A percentile compares a stretch with the other conserved stretches of the same genome.
phyloP scores from a whole-genome alignment of 2,888 invertebrate genomes.

The Pteria penguin region DNA sequence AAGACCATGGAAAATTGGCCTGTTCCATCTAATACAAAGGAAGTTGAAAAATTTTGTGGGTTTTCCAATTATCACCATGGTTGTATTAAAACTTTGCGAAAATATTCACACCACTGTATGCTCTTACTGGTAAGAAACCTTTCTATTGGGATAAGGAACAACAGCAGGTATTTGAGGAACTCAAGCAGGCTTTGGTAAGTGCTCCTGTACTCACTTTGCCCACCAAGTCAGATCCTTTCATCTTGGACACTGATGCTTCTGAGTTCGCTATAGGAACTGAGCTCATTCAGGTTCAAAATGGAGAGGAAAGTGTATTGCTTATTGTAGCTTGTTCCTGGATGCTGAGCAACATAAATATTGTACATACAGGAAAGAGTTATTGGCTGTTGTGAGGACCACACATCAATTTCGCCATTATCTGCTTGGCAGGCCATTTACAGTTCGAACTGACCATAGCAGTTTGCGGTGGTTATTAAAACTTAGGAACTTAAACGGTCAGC shows the following conservation, averaged over 20 bases:
- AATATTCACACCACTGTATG: constrained; percentile 4
- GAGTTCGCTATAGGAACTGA: constrained; percentile 35
- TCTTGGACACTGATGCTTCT: constrained; percentile 43
- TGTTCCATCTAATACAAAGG: constrained; percentile 2
- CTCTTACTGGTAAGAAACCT: constrained; percentile 8
- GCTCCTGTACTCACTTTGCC: constrained; percentile 41
- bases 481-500: constrained; percentile 28
- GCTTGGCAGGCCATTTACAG: constrained; percentile 23
- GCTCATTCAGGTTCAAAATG: constrained; percentile 38
- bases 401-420: constrained; percentile 45
- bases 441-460: constrained; percentile 22
- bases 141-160: constrained; percentile 29
- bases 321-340: constrained; percentile 36
- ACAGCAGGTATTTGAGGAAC: constrained; percentile 31
- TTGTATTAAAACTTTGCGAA: constrained; percentile 15
- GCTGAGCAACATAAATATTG: constrained; percentile 42
- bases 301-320: constrained; percentile 24
- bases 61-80: constrained; percentile 13
- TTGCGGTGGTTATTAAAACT: constrained; percentile 34
- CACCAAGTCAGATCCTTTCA: constrained; percentile 23
- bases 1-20: constrained; percentile 17
- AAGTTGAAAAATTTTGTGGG: constrained; percentile 16
- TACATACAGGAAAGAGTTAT: constrained; percentile 38
- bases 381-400: constrained; percentile 36
- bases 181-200: constrained; percentile 33